Percentiles rank a stretch among this genome's conserved stretches.
phyloP scores from a whole-genome alignment of 2,888 invertebrate species.

The Xanthorhoe spadicearia region DNA sequence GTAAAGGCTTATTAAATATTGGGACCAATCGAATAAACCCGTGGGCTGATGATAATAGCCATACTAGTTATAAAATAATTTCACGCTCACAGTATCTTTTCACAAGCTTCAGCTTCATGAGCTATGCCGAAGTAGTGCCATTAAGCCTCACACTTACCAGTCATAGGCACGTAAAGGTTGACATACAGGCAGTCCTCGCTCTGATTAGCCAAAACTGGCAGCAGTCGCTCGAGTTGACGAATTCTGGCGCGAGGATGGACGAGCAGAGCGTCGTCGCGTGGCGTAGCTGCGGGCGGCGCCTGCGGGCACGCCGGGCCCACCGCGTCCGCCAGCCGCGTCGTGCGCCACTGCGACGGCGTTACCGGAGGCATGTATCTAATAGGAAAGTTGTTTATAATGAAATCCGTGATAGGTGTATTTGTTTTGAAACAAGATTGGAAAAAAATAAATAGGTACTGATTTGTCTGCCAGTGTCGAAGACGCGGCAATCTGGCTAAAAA shows the following conservation, averaged over 20 bases:
- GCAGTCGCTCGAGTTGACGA: slow-evolving; percentile 92
- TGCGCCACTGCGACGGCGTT: slow-evolving; percentile 95
- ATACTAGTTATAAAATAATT: too few species aligned
- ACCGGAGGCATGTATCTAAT: slow-evolving; percentile 97
- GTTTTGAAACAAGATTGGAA: too few species aligned
- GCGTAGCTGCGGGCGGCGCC: slow-evolving; percentile 80
- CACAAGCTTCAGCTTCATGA: too few species aligned
- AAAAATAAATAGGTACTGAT: too few species aligned
- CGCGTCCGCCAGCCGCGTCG: slow-evolving; percentile 91
- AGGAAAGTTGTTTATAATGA: not conserved
- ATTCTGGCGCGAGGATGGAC: slow-evolving; percentile 93
- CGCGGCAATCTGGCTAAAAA: too few species aligned
- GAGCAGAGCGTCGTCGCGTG: slow-evolving; percentile 86
- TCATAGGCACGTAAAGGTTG: slow-evolving; percentile 97
- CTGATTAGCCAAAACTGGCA: slow-evolving; percentile 94
- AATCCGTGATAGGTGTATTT: too few species aligned
- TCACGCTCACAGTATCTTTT: too few species aligned
- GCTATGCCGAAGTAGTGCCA: too few species aligned
- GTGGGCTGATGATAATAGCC: too few species aligned
- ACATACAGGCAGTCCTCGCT: slow-evolving; percentile 99
- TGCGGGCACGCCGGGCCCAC: slow-evolving; percentile 96
- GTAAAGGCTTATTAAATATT: too few species aligned
- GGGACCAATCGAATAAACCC: too few species aligned
- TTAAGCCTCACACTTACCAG: slow-evolving; percentile 53
- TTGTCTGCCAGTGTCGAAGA: too few species aligned